Evolutionary conservation across 1,140 invertebrate genomes (phyloP), one percentile per base, ranked within the genome.

Genomic region (Zaprionus tsacasi): DNA sequence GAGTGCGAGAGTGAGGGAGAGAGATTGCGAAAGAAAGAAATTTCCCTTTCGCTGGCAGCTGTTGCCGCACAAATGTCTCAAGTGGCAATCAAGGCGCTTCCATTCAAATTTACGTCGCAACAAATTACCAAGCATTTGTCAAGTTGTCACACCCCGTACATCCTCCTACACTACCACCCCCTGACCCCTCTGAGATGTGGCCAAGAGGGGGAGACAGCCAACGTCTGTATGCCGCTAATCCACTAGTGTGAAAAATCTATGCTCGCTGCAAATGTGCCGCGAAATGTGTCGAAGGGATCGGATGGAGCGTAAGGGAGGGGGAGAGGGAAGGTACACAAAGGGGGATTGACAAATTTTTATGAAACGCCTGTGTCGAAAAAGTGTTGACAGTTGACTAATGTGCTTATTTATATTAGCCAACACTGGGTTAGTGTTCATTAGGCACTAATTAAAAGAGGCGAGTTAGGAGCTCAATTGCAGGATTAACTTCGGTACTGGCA

Each of bases 71-170:
- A 91, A 91, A 91, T 91, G 88, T 91, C 88, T 91, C 89, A 88
- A 91, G 89, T 91, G 88, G 89, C 89, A 91, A 91, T 91, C 89
- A 91, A 91, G 88, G 88, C 89, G 82, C 81, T 91, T 91, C 85
- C 89, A 91, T 91, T 91, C 88, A 91, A 91, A 91, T 91, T 91
- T 91, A 85, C 88, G 89, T 91, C 88, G 81, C 89, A 91, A 91
- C 89, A 91, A 91, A 91, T 91, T 91, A 91, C 89, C 79, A 67
- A 85, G 83, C 89, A 91, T 91, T 91, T 91, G 88, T 91, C 89
- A 91, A 87, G 48, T 78, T 80, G 73, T 76, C 81, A 81, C 75
- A 68, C 70, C 67, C 68, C 45, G 56, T 30, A 5, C 6, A n/a
- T 6, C 30, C 30, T 7, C 25, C 25, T 1, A n/a, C 11, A 21